Conservation (phyloP, 2,797 vertebrate species). For the Mareca strepera region DNA sequence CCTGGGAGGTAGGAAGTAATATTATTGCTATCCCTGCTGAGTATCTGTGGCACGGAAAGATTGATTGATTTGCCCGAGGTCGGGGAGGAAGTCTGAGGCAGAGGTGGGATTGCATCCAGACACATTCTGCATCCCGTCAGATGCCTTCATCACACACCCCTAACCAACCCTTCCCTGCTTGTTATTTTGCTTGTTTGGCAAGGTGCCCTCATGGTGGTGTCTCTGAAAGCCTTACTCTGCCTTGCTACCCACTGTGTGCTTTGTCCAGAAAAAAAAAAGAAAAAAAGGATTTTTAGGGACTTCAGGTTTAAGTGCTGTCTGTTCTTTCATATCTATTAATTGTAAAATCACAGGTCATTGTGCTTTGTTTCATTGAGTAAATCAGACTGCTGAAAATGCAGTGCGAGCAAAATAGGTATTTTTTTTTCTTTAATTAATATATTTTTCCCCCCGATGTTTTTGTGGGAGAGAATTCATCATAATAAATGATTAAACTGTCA, state of each 20-base stretch:
- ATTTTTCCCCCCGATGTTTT: slow-evolving; percentile 14
- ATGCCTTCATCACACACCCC: not conserved
- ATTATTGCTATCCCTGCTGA: slow-evolving; percentile 48
- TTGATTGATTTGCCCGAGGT: slow-evolving; percentile 56
- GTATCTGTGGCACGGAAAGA: slow-evolving; percentile 38
- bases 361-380: not conserved
- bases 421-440: slow-evolving; percentile 31
- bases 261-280: not conserved
- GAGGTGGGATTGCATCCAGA: slow-evolving; percentile 21
- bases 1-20: slow-evolving; percentile 33
- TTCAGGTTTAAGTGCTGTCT: not conserved
- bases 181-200: not conserved
- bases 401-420: not conserved
- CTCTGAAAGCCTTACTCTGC: not conserved
- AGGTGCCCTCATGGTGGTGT: not conserved
- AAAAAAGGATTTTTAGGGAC: not conserved
- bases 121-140: not conserved
- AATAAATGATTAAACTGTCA: slow-evolving; percentile 54
- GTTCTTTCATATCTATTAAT: not conserved
- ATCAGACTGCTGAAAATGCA: not conserved
- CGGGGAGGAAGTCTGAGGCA: slow-evolving; percentile 15
- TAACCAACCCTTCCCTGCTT: not conserved
- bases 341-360: not conserved
- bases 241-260: not conserved
- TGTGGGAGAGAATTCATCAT: slow-evolving; percentile 38